phyloP scores from a whole-genome alignment of 2,113 vertebrate genomes.

The Mungos mungo region DNA sequence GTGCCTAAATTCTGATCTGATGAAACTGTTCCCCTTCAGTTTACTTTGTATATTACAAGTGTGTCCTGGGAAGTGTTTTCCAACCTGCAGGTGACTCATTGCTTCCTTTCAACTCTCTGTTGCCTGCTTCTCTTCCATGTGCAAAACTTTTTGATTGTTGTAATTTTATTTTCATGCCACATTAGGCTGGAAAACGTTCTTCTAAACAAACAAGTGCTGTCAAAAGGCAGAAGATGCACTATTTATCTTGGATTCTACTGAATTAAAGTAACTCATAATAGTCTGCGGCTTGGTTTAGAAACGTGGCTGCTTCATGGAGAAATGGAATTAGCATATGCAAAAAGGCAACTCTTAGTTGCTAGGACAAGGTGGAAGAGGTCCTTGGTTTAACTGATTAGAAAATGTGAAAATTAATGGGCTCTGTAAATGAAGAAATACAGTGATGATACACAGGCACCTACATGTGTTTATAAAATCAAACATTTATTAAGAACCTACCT shows the following conservation, averaged over 20 bases:
- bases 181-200: slow-evolving; percentile 60
- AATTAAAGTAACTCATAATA: slow-evolving; percentile 54
- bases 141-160: slow-evolving; percentile 56
- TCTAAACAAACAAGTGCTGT: slow-evolving; percentile 63
- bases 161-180: slow-evolving; percentile 69
- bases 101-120: neutral
- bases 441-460: neutral
- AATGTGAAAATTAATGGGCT: slow-evolving; percentile 32
- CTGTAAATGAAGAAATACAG: neutral
- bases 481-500: neutral
- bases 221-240: slow-evolving; percentile 39
- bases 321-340: slow-evolving; percentile 25
- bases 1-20: slow-evolving; percentile 19
- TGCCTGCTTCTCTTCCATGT: slow-evolving; percentile 22
- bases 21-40: neutral
- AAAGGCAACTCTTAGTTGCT: neutral
- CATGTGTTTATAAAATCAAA: neutral
- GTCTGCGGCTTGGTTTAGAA: slow-evolving; percentile 30
- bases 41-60: neutral
- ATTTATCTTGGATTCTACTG: slow-evolving; percentile 46
- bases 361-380: slow-evolving; percentile 35
- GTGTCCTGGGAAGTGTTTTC: neutral
- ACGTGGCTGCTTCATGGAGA: neutral
- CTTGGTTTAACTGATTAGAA: slow-evolving; percentile 42
- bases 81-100: neutral